Evolutionary conservation across 92 coral and sea anemone genomes (phyloP).

Genomic region (Umimayanthus kanabou): DNA sequence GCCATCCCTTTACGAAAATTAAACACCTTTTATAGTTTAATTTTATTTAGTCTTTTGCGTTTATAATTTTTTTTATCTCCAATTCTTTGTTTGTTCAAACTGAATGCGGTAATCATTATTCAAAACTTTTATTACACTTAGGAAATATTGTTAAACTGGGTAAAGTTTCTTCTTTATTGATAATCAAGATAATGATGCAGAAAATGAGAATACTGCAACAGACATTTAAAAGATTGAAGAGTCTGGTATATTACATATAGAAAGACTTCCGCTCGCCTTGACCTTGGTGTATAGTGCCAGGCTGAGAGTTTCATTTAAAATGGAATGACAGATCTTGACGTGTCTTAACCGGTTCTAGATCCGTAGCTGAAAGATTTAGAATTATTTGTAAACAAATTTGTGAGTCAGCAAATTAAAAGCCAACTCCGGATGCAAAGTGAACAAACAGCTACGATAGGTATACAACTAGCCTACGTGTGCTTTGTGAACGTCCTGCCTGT

Average conservation of each 20-base stretch:
- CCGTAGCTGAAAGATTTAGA: conserved; percentile 23
- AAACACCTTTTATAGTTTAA: too few relatives aligned
- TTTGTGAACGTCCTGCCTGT: neutral
- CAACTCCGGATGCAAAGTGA: conserved; percentile 12
- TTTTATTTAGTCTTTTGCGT: too few relatives aligned
- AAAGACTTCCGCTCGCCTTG: conserved; percentile 18
- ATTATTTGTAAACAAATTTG: conserved; percentile 21
- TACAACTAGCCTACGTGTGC: neutral
- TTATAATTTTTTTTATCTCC: too few relatives aligned
- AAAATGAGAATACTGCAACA: neutral
- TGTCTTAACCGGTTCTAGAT: conserved; percentile 10
- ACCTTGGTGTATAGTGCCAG: neutral
- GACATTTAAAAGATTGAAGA: too few relatives aligned
- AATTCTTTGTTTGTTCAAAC: neutral
- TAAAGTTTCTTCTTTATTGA: neutral
- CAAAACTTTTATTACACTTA: too few relatives aligned
- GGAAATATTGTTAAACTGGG: neutral
- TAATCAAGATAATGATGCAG: neutral
- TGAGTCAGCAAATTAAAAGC: conserved; percentile 10
- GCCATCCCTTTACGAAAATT: neutral
- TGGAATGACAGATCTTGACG: conserved; percentile 15
- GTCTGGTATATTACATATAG: neutral
- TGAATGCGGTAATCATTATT: neutral
- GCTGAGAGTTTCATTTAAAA: neutral
- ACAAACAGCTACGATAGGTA: neutral